These are phyloP conservation scores for Agrenia bidenticulata DNA, from an alignment of 2,888 invertebrate species.

Conservation along the genomic window DNA sequence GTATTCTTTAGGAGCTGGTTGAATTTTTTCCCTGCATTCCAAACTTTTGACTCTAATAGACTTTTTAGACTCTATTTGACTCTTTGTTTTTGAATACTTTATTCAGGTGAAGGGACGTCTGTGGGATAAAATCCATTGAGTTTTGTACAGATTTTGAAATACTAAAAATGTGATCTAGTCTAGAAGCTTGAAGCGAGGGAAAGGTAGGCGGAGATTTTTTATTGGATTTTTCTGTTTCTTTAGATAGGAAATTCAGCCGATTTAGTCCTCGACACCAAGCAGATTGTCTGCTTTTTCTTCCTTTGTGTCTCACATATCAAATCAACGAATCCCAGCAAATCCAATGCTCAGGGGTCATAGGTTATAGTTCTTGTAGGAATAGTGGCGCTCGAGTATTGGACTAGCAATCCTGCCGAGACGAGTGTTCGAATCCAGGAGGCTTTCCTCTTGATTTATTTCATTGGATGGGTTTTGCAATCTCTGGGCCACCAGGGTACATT, in stretches of 20 bases:
- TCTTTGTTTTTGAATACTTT: no score
- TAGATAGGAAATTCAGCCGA: not conserved
- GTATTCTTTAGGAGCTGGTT: no score
- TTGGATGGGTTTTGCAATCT: conserved; percentile 19
- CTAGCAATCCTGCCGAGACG: not conserved
- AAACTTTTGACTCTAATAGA: no score
- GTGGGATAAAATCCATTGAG: no score
- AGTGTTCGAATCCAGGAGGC: conserved; percentile 1
- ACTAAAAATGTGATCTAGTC: no score
- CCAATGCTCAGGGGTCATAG: conserved; percentile 14
- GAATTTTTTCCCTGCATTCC: no score
- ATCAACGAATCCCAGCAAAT: conserved; percentile 8
- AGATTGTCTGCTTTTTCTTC: not conserved
- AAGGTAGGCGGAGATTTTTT: not conserved
- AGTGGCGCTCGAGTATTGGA: not conserved
- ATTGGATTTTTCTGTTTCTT: not conserved
- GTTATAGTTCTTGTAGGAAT: not conserved
- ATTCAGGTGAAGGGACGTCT: no score
- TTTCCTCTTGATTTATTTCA: conserved; percentile 23
- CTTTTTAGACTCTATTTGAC: no score
- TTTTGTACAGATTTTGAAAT: no score
- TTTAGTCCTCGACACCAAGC: not conserved
- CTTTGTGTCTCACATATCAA: conserved; percentile 3
- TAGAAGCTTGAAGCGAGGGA: no score
- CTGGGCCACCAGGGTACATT: conserved; percentile 18